Conservation (phyloP, 2,888 invertebrate genomes). For the Drosophila diplacantha region DNA sequence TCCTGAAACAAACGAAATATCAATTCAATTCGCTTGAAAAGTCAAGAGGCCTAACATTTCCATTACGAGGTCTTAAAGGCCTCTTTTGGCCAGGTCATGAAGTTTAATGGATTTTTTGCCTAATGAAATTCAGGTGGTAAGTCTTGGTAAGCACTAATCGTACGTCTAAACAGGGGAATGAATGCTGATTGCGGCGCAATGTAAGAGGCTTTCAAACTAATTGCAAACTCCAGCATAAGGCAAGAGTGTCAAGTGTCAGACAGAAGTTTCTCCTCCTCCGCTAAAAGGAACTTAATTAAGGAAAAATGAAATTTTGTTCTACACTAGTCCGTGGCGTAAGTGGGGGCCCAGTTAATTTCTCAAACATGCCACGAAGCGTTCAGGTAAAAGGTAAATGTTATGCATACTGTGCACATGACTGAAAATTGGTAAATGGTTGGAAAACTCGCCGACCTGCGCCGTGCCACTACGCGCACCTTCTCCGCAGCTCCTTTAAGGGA, state of each 20-base stretch:
- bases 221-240: slow-evolving; percentile 14
- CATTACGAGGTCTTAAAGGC: slow-evolving; percentile 3
- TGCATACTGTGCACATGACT: slow-evolving; percentile 32
- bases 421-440: slow-evolving; percentile 39
- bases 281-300: slow-evolving; percentile 21
- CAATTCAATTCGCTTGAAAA: slow-evolving; percentile 16
- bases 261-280: slow-evolving; percentile 2
- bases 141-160: slow-evolving; percentile 14
- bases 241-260: slow-evolving; percentile 9
- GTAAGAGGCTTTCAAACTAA: slow-evolving; percentile 26
- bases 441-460: slow-evolving; percentile 20
- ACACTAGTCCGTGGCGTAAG: slow-evolving; percentile 30
- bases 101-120: slow-evolving; percentile 30
- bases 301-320: slow-evolving; percentile 13
- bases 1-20: slow-evolving; percentile 3
- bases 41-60: slow-evolving; percentile 6
- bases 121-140: slow-evolving; percentile 26
- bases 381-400: slow-evolving; percentile 20
- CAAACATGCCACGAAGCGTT: slow-evolving; percentile 29
- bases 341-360: slow-evolving; percentile 25
- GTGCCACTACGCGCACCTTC: slow-evolving; percentile 3
- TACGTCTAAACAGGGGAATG: slow-evolving; percentile 9
- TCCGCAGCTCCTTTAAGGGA: slow-evolving; percentile 5
- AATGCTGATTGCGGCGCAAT: slow-evolving; percentile 11
- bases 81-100: slow-evolving; percentile 12